phyloP scores from a whole-genome alignment of 2,888 invertebrate species.

The Chaitophorus viminalis region DNA sequence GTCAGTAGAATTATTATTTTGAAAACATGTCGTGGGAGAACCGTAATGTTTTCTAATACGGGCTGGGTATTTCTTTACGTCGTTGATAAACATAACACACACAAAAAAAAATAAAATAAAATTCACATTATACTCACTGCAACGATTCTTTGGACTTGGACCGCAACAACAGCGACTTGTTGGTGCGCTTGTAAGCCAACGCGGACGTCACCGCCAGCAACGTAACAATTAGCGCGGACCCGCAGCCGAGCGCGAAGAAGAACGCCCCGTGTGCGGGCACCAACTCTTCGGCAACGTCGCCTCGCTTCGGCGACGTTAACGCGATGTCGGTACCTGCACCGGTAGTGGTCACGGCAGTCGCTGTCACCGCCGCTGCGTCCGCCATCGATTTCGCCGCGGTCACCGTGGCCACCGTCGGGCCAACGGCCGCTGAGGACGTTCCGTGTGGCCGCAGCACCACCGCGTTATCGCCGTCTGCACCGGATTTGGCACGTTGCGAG shows the following conservation, averaged over 20 bases:
- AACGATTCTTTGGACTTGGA: conserved; percentile 75
- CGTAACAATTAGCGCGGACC: conserved; percentile 53
- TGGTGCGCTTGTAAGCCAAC: conserved; percentile 52
- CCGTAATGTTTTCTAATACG: too few relatives aligned
- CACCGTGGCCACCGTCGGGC: background rate
- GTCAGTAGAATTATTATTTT: too few relatives aligned
- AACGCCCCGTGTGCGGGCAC: conserved; percentile 44
- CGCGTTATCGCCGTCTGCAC: background rate
- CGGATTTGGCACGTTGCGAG: background rate
- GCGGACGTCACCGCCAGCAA: conserved; percentile 50
- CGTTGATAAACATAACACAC: too few relatives aligned
- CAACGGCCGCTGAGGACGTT: background rate
- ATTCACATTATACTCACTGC: conserved; percentile 71
- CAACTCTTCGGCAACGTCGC: conserved; percentile 30
- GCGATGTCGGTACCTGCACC: background rate
- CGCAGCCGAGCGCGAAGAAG: conserved; percentile 54
- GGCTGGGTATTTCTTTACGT: too few relatives aligned
- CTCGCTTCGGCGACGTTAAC: conserved; percentile 39
- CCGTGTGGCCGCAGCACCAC: background rate
- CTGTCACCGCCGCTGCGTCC: background rate
- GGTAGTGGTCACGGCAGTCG: too few relatives aligned
- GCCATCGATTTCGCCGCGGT: background rate
- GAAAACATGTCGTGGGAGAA: too few relatives aligned
- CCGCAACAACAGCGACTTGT: conserved; percentile 60
- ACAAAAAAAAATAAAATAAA: background rate